phyloP scores from a whole-genome alignment of 2,888 invertebrate species.

The Taenaris catops region DNA sequence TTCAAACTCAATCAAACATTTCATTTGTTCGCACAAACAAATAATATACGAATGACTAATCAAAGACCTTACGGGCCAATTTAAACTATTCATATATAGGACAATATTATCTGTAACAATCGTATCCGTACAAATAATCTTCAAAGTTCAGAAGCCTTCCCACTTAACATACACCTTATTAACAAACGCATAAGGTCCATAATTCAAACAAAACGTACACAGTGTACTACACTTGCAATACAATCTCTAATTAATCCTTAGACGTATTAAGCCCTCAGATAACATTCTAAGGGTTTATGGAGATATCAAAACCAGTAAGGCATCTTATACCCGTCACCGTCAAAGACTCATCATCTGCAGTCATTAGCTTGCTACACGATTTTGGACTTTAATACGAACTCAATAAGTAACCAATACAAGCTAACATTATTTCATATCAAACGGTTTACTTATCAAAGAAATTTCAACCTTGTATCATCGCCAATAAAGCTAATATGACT shows the following conservation, averaged over 20 bases:
- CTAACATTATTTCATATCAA: neutral
- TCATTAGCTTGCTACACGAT: conserved; percentile 11
- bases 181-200: neutral
- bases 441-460: neutral
- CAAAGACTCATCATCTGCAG: conserved; percentile 30
- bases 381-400: conserved; percentile 25
- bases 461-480: neutral
- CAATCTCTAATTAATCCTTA: conserved; percentile 26
- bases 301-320: conserved; percentile 57
- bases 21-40: no score
- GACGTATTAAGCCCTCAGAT: conserved; percentile 27
- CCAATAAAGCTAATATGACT: no score
- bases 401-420: conserved; percentile 2
- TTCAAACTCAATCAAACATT: no score
- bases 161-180: neutral
- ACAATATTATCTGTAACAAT: neutral
- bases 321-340: conserved; percentile 45
- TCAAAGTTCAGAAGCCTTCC: neutral
- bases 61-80: conserved; percentile 12
- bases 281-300: conserved; percentile 44
- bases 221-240: conserved; percentile 17
- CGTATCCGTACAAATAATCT: no score
- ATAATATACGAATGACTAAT: neutral
- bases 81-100: conserved; percentile 6
- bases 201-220: neutral